Evolutionary conservation across 2,888 invertebrate genomes (phyloP).

Genomic region (Heliothis peltigera): DNA sequence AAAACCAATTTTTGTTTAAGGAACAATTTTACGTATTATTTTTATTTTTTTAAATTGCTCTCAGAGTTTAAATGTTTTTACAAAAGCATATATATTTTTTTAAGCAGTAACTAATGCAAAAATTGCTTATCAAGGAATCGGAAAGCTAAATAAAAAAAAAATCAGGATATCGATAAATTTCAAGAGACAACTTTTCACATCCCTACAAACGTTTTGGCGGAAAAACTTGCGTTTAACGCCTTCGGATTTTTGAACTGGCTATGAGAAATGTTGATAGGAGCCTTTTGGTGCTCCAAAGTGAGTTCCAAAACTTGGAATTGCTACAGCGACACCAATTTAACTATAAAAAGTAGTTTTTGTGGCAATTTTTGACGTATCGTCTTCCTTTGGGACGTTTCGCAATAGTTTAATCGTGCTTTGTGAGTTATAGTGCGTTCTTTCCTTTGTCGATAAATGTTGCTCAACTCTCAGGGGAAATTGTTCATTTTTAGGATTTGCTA

Average conservation of each 20-base stretch:
- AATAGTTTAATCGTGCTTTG: conserved; percentile 6
- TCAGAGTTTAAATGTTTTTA: too few relatives aligned
- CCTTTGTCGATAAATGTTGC: neutral
- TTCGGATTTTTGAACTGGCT: conserved; percentile 60
- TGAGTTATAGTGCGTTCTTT: conserved; percentile 14
- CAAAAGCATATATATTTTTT: too few relatives aligned
- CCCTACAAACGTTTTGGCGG: conserved; percentile 32
- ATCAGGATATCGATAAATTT: conserved; percentile 24
- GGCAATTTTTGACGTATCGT: conserved; percentile 31
- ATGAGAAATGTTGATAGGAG: conserved; percentile 64
- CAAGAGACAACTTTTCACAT: neutral
- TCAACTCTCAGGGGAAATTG: neutral
- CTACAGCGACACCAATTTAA: conserved; percentile 48
- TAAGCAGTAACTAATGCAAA: too few relatives aligned
- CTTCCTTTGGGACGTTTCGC: conserved; percentile 27
- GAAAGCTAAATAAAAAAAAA: too few relatives aligned
- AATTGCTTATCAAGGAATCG: too few relatives aligned
- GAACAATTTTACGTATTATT: too few relatives aligned
- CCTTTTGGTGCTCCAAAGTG: conserved; percentile 47
- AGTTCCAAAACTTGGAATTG: conserved; percentile 53
- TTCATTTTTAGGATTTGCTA: neutral
- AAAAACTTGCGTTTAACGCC: conserved; percentile 69
- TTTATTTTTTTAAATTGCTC: too few relatives aligned
- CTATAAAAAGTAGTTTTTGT: conserved; percentile 48
- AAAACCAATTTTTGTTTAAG: too few relatives aligned